A percentile compares a stretch with the other conserved stretches of the same genome.
Evolutionary conservation across 64 coral and sea anemone species (phyloP).

Genomic region (Montipora sp.): DNA sequence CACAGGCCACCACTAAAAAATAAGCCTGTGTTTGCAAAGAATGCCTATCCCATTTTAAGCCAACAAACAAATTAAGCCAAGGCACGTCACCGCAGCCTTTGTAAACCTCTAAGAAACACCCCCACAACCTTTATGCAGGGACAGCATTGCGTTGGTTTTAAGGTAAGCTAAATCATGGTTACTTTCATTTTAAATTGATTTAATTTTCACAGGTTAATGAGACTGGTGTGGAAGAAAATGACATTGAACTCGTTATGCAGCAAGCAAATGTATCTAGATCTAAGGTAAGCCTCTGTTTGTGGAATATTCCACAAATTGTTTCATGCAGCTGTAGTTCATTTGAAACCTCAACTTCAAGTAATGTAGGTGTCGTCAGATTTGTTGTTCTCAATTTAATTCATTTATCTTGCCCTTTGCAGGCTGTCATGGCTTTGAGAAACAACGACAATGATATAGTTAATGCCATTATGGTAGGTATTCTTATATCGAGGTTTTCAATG

Average conservation of each 20-base stretch:
- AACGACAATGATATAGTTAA: conserved; percentile 97
- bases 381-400: too few species aligned
- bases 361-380: neutral
- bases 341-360: neutral
- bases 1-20: too few species aligned
- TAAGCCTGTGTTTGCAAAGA: too few species aligned
- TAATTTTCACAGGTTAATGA: conserved; percentile 83
- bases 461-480: conserved; percentile 94
- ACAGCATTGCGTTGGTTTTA: too few species aligned
- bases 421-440: conserved; percentile 92
- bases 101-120: too few species aligned
- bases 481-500: neutral
- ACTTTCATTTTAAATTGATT: neutral
- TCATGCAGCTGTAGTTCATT: too few species aligned
- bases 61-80: too few species aligned
- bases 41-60: too few species aligned
- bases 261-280: conserved; percentile 92
- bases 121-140: too few species aligned
- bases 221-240: conserved; percentile 87
- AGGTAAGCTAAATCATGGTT: too few species aligned
- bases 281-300: conserved; percentile 60
- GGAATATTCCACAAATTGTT: too few species aligned
- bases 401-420: conserved; percentile 27
- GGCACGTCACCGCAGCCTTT: too few species aligned
- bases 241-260: conserved; percentile 97